Evolutionary conservation across 2,888 invertebrate species (phyloP), one percentile per base, ranked within the genome.

Genomic region (Glaucopsyche alexis): DNA sequence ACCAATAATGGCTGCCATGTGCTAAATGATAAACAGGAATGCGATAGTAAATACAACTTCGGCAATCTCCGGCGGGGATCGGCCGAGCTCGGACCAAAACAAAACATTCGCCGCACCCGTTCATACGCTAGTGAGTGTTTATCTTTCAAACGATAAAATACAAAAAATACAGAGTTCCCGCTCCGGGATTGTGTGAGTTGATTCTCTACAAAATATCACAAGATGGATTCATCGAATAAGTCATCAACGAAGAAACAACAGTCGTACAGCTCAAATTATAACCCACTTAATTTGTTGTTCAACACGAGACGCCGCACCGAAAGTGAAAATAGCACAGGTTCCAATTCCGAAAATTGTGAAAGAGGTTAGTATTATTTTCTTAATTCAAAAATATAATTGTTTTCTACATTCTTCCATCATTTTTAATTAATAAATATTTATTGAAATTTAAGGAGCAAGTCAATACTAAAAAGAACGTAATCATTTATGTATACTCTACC

Each of bases 241-340:
- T 79, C 80, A 55, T 76, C 78, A 0, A 49, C 85, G 11, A 88
- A 89, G 77, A 83, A 78, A 70, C 83, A 80, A 76, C 86, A 84
- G 76, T 82, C 81, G 74, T 74, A 83, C 74, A 80, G 76, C 75
- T 78, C 83, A 4, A 85, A 79, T 77, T 90, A 89, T 77, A 91
- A 83, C 76, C 91, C 92, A 52, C 92, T 89, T 89, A 91, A 88
- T 85, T 85, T 91, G 77, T 83, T 91, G 77, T 91, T 92, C 77
- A 88, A 80, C 72, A 78, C 87, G 72, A 85, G 93, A 80, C 85
- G 80, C 71, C 87, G 93, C 49, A 87, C 89, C 7, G 90, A 87
- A 78, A 93, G 93, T 85, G 93, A 92, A 81, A 90, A 84, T 77
- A 93, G 92, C 82, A 84, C 82, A 71, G 84, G 82, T 79, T 90